Evolutionary conservation across 2,797 vertebrate species (phyloP).

Genomic region (Danionella dracula): DNA sequence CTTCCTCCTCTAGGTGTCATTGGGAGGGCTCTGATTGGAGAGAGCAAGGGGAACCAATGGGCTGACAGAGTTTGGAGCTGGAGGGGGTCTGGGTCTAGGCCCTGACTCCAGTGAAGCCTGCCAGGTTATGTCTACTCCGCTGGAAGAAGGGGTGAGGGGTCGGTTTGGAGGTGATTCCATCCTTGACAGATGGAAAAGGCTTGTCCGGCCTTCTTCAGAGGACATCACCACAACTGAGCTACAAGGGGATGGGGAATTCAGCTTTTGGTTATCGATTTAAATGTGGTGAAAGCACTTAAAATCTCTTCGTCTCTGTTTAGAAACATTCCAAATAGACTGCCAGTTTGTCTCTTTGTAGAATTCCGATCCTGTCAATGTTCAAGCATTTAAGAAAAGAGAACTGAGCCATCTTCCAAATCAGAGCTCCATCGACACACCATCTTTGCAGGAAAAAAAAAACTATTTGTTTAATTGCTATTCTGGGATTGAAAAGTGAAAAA

Average conservation of each 20-base stretch:
- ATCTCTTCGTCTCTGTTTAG: too few relatives aligned
- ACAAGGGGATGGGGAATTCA: not conserved
- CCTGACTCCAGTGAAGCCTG: conserved; percentile 65
- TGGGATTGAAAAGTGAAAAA: too few relatives aligned
- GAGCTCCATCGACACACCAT: too few relatives aligned
- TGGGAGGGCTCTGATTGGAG: conserved; percentile 64
- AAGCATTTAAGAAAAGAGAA: too few relatives aligned
- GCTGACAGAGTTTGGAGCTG: conserved; percentile 60
- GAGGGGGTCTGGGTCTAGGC: conserved; percentile 63
- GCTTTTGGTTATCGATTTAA: too few relatives aligned
- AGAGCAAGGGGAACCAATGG: conserved; percentile 63
- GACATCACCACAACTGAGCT: not conserved
- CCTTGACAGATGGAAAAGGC: conserved; percentile 65
- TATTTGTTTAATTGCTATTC: too few relatives aligned
- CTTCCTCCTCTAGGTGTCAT: conserved; percentile 72
- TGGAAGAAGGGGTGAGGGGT: conserved; percentile 69
- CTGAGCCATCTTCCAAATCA: too few relatives aligned
- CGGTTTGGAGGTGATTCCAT: conserved; percentile 66
- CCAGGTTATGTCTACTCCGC: conserved; percentile 70
- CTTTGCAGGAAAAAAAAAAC: too few relatives aligned
- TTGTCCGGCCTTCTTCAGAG: conserved; percentile 41
- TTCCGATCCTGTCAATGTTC: too few relatives aligned
- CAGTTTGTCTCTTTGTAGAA: too few relatives aligned
- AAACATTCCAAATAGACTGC: too few relatives aligned
- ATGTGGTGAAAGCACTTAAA: too few relatives aligned